Evolutionary conservation across 2,797 vertebrate species (phyloP), one percentile per base, ranked within the genome.

Genomic region (Ceyx erithaca): DNA sequence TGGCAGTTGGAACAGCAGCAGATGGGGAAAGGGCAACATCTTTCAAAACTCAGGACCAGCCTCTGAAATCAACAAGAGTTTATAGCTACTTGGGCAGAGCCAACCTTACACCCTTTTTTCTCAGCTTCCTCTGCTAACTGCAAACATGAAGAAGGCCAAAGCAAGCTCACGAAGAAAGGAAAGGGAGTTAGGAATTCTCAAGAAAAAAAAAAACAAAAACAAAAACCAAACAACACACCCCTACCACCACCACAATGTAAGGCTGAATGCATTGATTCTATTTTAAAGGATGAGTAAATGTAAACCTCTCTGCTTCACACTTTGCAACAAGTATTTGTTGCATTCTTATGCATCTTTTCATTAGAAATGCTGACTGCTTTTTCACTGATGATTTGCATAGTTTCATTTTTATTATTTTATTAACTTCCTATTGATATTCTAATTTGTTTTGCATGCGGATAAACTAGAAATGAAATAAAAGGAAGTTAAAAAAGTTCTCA

Each of bases 1-100:
- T 77, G 68, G 84, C 75, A 89, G 22, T 3, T 41, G 52, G 69
- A 81, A 66, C 12, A 59, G 16, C 48, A 73, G 59, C 88, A 88
- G 80, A 91, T 78, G 66, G 85, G 33, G n/a, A 93, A 91, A 82
- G 40, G 54, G 40, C 78, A 94, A 54, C 41, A 40, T 64, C 26
- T 82, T 82, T 73, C 41, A 61, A 69, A 94, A 80, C 14, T 61
- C 66, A 43, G 14, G 51, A 61, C 1, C 2, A 89, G n/a, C 8
- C 49, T 85, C 49, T 82, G n/a, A 85, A 85, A 78, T 70, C 84
- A 86, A 30, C 18, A 88, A 43, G 9, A 87, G 41, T 40, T 88
- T 83, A 69, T 6, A 67, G 41, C 12, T 77, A 85, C 48, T 77
- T 6, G 16, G 37, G 35, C 43, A 93, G 79, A 80, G 22, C 12